Evolutionary conservation across 2,888 invertebrate genomes (phyloP), one percentile per base, ranked within the genome.

Genomic region (Macropis europaea): DNA sequence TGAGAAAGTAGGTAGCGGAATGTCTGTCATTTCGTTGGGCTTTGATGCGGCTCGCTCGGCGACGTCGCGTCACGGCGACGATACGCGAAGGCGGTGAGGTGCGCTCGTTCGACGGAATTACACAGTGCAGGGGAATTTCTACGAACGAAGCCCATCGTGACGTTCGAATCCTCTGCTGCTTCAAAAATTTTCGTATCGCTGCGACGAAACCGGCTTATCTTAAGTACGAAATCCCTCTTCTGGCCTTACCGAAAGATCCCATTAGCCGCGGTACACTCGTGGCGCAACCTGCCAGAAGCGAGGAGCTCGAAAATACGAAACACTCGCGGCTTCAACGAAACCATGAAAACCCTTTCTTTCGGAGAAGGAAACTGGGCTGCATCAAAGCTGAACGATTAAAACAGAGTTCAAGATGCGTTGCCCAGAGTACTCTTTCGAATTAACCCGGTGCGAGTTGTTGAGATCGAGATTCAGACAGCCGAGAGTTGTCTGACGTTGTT

Each of bases 1-100:
- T 22, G 59, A 30, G 61, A 71, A 73, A 73, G 71, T 73, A 63
- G 72, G 63, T 24, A 48, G 59, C 62, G 11, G 48, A 43, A 73
- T 54, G 71, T 28, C 53, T 69, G 57, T 62, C 59, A 62, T 72
- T 62, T 32, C 24, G 52, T 40, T 38, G 54, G 30, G 26, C 50
- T 54, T 56, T 45, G 56, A 52, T 50, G 15, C 53, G 30, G 11
- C 5, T 9, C 30, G 38, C 54, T 54, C 57, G n/a, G n/a, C n/a
- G n/a, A n/a, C n/a, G 57, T 70, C 57, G 59, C 54, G 59, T 70
- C 52, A 17, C 48, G 32, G 42, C 36, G 7, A 13, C 28, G 67
- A 53, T 59, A 47, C 32, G 48, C 40, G 56, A 68, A 71, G 54
- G 17, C 48, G 28, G 52, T n/a, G n/a, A n/a, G n/a, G n/a, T n/a